Conservation (phyloP, 2,113 vertebrate species). For the Chitala chitala region DNA sequence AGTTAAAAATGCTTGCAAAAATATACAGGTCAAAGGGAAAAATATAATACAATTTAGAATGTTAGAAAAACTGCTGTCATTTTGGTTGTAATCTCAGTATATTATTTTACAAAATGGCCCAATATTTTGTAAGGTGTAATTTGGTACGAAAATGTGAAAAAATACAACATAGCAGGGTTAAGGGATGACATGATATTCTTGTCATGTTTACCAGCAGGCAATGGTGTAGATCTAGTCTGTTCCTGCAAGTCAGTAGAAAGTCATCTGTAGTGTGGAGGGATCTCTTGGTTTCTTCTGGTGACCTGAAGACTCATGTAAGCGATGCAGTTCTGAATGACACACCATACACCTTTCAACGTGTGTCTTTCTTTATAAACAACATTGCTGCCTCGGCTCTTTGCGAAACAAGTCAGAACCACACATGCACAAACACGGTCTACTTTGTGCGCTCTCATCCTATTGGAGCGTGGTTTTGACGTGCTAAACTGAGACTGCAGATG, state of each 20-base stretch:
- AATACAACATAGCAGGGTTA: background rate
- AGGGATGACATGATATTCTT: background rate
- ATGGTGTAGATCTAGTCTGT: conserved; percentile 29
- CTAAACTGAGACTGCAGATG: too few relatives aligned
- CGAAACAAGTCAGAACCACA: too few relatives aligned
- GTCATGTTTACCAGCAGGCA: background rate
- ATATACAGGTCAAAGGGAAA: too few relatives aligned
- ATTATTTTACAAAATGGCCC: background rate
- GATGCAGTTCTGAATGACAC: conserved; percentile 27
- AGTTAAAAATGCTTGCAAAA: too few relatives aligned
- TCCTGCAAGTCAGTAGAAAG: conserved; percentile 19
- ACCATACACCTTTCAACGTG: conserved; percentile 45
- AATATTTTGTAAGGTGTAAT: background rate
- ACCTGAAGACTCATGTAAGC: conserved; percentile 55
- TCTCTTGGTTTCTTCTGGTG: conserved; percentile 36
- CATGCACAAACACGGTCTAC: too few relatives aligned
- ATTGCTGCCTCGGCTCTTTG: conserved; percentile 30
- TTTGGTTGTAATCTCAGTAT: background rate
- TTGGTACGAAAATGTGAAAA: background rate
- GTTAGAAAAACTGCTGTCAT: background rate
- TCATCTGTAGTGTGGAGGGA: background rate
- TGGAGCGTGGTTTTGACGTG: too few relatives aligned
- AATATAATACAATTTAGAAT: background rate
- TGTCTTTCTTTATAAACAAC: conserved; percentile 48
- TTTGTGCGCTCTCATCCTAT: too few relatives aligned